Evolutionary conservation across 1,140 invertebrate species (phyloP), one percentile per base, ranked within the genome.

Genomic region (Megalopta genalis): DNA sequence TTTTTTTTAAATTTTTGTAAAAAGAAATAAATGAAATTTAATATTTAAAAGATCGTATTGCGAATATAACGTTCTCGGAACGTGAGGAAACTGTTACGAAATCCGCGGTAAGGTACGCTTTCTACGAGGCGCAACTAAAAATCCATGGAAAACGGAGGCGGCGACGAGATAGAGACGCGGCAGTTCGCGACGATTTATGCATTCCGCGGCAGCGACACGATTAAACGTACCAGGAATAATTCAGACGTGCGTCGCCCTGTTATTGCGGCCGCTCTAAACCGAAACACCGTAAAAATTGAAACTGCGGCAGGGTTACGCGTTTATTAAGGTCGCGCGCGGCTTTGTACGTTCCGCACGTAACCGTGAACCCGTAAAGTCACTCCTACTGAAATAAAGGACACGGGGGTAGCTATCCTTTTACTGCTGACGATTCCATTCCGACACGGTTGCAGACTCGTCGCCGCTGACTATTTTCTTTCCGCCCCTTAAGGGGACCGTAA

Each of bases 301-400:
- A 71, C 18, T 25, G 32, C 16, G 2, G 42, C 16, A 16, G 42
- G 46, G n/a, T 49, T 32, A n/a, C 27, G 42, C n/a, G 76, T 52
- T 77, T 64, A 39, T 62, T 64, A 64, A 18, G 52, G 27, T 32
- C 6, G n/a, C 23, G 9, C 23, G 1, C 4, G 5, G 52, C 69
- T 77, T 77, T 54, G 62, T 70, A 84, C 60, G 75, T 78, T n/a
- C 23, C 16, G 59, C 82, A 81, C 80, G 82, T 84, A 81, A 73
- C 60, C 70, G 57, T 14, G 65, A 75, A 37, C 62, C 27, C 62
- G 21, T 73, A 73, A 79, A 79, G 39, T 73, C 25, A 14, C 49
- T 59, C 16, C 39, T 8, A 23, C 23, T 23, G 37, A 73, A 73
- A 73, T 60, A 65, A 73, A 73, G 70, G 46, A 7, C 46, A 27